These are phyloP conservation scores for Dysmachus trigonus DNA, from an alignment of 2,888 invertebrate species.

Conservation along the genomic window DNA sequence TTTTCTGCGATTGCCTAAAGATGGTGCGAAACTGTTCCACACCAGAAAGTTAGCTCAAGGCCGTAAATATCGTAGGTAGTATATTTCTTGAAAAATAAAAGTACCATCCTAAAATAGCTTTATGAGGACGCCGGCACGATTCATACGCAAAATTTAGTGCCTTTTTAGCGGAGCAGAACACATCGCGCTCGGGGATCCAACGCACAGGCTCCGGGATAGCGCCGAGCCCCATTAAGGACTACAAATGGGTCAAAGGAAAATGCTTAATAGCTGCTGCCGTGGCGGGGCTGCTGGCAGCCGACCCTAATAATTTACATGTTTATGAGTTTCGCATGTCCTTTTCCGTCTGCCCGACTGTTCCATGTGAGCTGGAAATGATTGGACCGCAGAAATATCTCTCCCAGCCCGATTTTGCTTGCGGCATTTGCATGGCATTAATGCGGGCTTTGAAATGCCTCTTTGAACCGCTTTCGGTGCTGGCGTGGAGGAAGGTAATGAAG, in stretches of 20 bases:
- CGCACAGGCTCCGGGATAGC: not conserved
- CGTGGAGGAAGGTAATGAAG: not conserved
- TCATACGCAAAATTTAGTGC: not conserved
- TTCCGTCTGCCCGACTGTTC: not conserved
- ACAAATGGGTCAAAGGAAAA: not conserved
- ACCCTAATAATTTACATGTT: not conserved
- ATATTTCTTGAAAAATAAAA: not conserved
- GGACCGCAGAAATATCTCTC: not conserved
- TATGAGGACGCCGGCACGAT: not conserved
- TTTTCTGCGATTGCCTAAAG: not conserved
- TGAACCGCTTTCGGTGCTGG: not conserved
- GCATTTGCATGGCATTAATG: not conserved
- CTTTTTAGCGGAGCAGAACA: not conserved
- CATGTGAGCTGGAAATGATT: not conserved
- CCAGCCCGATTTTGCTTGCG: not conserved
- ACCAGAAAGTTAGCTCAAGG: not conserved
- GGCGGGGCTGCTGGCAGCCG: not conserved
- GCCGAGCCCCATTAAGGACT: not conserved
- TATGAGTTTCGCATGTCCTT: not conserved
- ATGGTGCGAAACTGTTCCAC: not conserved
- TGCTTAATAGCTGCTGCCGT: not conserved
- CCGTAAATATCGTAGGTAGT: not conserved
- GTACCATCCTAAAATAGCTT: not conserved
- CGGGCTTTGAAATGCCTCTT: not conserved
- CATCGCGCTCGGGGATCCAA: not conserved